Conservation (phyloP, 2,113 vertebrate species). For the Calonectris borealis region DNA sequence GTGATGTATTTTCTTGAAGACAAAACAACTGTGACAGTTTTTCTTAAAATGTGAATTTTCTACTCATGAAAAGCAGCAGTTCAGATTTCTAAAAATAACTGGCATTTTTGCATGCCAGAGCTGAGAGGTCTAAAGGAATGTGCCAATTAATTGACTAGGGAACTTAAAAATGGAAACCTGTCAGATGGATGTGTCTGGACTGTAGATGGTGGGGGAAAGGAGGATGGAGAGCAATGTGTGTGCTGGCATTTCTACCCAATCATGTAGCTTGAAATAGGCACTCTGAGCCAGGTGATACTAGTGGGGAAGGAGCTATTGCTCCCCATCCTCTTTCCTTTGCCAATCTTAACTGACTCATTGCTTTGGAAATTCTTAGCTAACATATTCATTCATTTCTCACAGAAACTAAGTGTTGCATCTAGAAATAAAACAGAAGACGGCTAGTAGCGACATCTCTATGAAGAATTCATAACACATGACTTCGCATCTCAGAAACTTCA, state of each 20-base stretch:
- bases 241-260: neutral
- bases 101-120: neutral
- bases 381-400: conserved; percentile 40
- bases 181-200: neutral
- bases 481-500: neutral
- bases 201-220: neutral
- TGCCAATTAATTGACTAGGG: conserved; percentile 32
- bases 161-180: conserved; percentile 25
- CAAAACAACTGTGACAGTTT: neutral
- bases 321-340: neutral
- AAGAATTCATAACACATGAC: conserved; percentile 3
- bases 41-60: neutral
- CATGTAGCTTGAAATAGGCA: neutral
- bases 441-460: neutral
- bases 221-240: neutral
- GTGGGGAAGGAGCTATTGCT: neutral
- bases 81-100: conserved; percentile 26
- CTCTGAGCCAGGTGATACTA: conserved; percentile 9
- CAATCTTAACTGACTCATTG: conserved; percentile 29
- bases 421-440: conserved; percentile 40
- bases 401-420: conserved; percentile 5
- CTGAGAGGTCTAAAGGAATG: conserved; percentile 3
- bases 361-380: conserved; percentile 50
- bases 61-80: neutral
- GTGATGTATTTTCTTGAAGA: neutral